These are phyloP conservation scores for Columba livia DNA, from an alignment of 2,113 vertebrate species.

Conservation along the genomic window DNA sequence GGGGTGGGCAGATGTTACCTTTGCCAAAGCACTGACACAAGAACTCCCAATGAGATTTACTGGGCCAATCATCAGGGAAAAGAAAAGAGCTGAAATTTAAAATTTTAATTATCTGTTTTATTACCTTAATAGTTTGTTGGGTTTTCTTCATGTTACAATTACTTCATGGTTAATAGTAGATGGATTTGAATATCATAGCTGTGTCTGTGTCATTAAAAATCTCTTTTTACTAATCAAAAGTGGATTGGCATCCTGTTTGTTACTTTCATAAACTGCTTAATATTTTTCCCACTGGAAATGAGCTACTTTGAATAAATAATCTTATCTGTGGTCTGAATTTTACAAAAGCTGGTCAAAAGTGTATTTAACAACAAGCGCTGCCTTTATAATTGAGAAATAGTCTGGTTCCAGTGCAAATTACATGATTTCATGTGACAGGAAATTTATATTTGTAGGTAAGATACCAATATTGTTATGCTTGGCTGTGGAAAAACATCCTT, in stretches of 20 bases:
- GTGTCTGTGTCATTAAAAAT: not conserved
- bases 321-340: not conserved
- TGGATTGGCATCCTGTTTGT: not conserved
- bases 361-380: not conserved
- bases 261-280: not conserved
- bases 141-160: not conserved
- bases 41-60: not conserved
- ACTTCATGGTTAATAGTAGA: not conserved
- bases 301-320: not conserved
- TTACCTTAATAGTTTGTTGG: not conserved
- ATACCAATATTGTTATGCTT: not conserved
- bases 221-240: not conserved
- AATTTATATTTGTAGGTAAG: not conserved
- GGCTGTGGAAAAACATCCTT: not conserved
- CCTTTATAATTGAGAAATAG: not conserved
- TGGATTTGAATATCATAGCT: not conserved
- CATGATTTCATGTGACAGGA: not conserved
- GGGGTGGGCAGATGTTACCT: not conserved
- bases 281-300: not conserved
- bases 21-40: not conserved
- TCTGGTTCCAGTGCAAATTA: not conserved
- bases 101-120: not conserved
- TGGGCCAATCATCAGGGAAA: not conserved
- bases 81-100: not conserved
- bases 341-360: not conserved